These are phyloP conservation scores for Cherax quadricarinatus DNA, from an alignment of 1,140 invertebrate genomes.

Conservation along the genomic window DNA sequence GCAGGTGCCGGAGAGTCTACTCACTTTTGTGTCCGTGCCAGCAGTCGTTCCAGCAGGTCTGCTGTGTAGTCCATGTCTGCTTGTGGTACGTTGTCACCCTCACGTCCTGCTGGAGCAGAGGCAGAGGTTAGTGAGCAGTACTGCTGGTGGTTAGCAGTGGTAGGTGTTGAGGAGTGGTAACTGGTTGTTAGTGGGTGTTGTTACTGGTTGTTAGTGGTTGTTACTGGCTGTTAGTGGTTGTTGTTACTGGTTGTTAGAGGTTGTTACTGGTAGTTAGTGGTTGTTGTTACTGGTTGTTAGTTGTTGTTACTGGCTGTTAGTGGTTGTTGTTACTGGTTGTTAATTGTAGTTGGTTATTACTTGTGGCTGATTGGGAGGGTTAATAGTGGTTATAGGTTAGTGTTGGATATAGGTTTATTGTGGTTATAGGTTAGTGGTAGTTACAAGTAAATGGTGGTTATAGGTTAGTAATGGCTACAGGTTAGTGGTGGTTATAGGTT, in stretches of 20 bases:
- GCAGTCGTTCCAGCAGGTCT: constrained; percentile 21
- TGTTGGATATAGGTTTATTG: not conserved
- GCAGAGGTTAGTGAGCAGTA: not conserved
- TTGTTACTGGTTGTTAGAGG: not conserved
- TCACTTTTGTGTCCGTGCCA: constrained; percentile 32
- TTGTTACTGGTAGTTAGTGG: not conserved
- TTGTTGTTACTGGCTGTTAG: too few species aligned
- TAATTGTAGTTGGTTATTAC: too few species aligned
- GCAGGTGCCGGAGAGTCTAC: not conserved
- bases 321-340: too few species aligned
- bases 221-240: not conserved
- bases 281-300: not conserved
- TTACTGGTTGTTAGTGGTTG: not conserved
- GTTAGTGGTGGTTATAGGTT: not conserved
- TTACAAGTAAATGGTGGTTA: not conserved
- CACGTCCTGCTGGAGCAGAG: not conserved
- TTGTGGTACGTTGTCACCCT: constrained; percentile 1
- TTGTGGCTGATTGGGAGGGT: too few species aligned
- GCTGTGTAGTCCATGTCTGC: constrained; percentile 15
- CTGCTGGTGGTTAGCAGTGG: not conserved
- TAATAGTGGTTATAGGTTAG: not conserved
- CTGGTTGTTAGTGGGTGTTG: not conserved
- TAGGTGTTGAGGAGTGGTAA: not conserved
- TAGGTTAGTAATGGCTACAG: not conserved
- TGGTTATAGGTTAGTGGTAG: not conserved